Evolutionary conservation across 1,140 invertebrate genomes (phyloP).

Genomic region (Drosophila elegans): DNA sequence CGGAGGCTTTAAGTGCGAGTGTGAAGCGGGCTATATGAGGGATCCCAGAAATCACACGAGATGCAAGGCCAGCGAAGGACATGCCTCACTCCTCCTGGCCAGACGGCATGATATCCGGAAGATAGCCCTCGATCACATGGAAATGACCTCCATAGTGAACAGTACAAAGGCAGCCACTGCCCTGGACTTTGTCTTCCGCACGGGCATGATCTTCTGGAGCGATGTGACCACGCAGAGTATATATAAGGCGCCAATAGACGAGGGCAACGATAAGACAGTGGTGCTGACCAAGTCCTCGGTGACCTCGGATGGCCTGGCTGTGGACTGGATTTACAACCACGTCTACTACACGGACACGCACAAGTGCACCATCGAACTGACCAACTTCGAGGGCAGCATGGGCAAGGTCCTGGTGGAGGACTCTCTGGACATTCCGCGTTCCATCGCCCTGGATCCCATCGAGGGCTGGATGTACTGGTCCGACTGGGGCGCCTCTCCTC

Average conservation of each 20-base stretch:
- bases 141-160: constrained; percentile 95
- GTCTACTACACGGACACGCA: constrained; percentile 98
- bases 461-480: constrained; percentile 99
- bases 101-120: constrained; percentile 95
- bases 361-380: constrained; percentile 95
- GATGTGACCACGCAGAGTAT: constrained; percentile 95
- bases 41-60: constrained; percentile 92
- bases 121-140: constrained; percentile 94
- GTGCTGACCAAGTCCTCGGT: constrained; percentile 93
- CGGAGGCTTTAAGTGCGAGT: constrained; percentile 97
- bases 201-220: constrained; percentile 97
- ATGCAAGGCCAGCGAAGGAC: constrained; percentile 95
- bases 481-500: constrained; percentile 96
- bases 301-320: constrained; percentile 96
- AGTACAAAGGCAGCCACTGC: constrained; percentile 94
- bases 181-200: constrained; percentile 95
- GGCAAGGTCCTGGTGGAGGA: constrained; percentile 93
- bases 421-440: constrained; percentile 95
- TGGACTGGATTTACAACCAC: constrained; percentile 98
- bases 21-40: constrained; percentile 93
- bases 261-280: constrained; percentile 92
- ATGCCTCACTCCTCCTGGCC: constrained; percentile 93
- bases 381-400: constrained; percentile 95
- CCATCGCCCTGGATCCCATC: constrained; percentile 97
- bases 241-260: constrained; percentile 96